Percentiles rank a stretch among this genome's conserved stretches.
Evolutionary conservation across 2,113 vertebrate genomes (phyloP).

Genomic region (Oreochromis spilurus): DNA sequence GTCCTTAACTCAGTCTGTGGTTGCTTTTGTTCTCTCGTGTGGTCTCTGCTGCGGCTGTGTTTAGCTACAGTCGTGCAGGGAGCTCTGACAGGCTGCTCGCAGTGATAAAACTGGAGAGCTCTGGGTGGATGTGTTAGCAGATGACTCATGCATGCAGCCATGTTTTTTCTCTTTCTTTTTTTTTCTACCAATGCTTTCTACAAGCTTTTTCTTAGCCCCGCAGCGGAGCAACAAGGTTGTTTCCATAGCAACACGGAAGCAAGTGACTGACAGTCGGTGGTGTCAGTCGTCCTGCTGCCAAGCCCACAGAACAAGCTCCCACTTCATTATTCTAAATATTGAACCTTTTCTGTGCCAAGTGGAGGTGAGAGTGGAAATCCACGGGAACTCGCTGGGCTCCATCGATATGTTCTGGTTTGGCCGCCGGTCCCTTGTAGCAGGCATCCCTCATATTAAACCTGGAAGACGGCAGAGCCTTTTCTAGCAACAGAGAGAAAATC

Average conservation of each 20-base stretch:
- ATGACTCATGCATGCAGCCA: constrained; percentile 58
- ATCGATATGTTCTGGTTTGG: neutral
- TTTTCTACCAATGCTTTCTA: constrained; percentile 19
- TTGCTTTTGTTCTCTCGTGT: constrained; percentile 27
- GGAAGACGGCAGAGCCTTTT: neutral
- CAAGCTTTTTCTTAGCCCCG: constrained; percentile 23
- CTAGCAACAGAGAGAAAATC: neutral
- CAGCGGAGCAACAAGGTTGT: constrained; percentile 60
- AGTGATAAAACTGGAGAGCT: constrained; percentile 28
- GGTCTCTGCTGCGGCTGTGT: constrained; percentile 20
- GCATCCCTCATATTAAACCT: constrained; percentile 13
- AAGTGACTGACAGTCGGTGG: constrained; percentile 46
- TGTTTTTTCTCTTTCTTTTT: neutral
- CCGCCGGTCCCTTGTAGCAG: neutral
- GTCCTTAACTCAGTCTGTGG: constrained; percentile 1
- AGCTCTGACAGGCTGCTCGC: constrained; percentile 33
- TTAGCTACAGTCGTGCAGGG: constrained; percentile 27
- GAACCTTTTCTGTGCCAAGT: constrained; percentile 9
- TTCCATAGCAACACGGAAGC: constrained; percentile 55
- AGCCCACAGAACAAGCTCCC: constrained; percentile 19
- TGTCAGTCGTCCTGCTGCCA: constrained; percentile 36
- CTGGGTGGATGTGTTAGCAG: constrained; percentile 41
- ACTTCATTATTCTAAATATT: constrained; percentile 45
- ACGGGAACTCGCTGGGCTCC: neutral
- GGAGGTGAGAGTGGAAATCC: constrained; percentile 33